Evolutionary conservation across 2,888 invertebrate genomes (phyloP), one percentile per base, ranked within the genome.

Genomic region (Caenorhabditis becei): DNA sequence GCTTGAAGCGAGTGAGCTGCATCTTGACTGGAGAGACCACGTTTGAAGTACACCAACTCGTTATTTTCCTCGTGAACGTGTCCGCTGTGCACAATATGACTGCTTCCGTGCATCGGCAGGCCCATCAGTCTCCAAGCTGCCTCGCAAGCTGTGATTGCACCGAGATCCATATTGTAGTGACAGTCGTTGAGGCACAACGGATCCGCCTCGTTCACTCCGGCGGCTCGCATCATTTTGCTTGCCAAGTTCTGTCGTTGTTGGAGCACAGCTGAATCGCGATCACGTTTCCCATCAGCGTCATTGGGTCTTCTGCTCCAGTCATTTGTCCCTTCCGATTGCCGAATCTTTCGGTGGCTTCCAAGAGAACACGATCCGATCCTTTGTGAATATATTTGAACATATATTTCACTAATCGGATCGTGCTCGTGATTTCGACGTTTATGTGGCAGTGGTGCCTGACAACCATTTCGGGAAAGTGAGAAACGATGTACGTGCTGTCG

Each of bases 181-280:
- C 53, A 53, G 8, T 80, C 80, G 37, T 80, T 66, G 37, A 70
- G 51, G n/a, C n/a, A n/a, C n/a, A n/a, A n/a, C n/a, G n/a, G n/a
- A n/a, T n/a, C n/a, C n/a, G n/a, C n/a, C n/a, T n/a, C n/a, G n/a
- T 14, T 8, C 23, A 44, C 69, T 1, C 49, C 59, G 10, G 49
- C 69, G 4, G 7, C 23, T 10, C 53, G n/a, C 69, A 69, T 69
- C 69, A 69, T n/a, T n/a, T n/a, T n/a, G n/a, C n/a, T n/a, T n/a
- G n/a, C n/a, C n/a, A n/a, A n/a, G n/a, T n/a, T n/a, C n/a, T n/a
- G n/a, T n/a, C n/a, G n/a, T n/a, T 16, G 44, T 44, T 20, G n/a
- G n/a, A n/a, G n/a, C 23, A 69, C 5, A 14, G 58, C 32, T 0
- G 54, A 23, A n/a, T n/a, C 66, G 18, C 54, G 24, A 2, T 54